Conservation (phyloP, 2,888 invertebrate genomes). For the Chalcis sispes region DNA sequence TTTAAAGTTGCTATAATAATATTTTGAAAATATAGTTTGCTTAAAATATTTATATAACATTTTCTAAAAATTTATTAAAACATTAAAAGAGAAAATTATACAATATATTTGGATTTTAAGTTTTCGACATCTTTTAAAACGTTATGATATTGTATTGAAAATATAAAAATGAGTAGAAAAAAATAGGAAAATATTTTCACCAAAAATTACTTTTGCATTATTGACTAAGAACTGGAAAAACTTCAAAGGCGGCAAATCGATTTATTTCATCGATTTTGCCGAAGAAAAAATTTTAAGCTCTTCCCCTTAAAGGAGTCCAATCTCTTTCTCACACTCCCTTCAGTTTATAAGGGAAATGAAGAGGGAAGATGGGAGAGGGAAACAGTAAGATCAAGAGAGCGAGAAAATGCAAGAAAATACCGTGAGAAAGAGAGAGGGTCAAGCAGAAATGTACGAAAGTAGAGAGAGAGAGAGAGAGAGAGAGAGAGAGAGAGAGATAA, state of each 20-base stretch:
- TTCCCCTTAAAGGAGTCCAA: slow-evolving; percentile 41
- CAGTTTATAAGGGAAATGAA: neutral
- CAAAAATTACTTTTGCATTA: slow-evolving; percentile 15
- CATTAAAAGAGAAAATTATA: too few relatives aligned
- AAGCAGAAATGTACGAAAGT: neutral
- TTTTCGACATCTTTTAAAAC: too few relatives aligned
- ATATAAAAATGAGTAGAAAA: too few relatives aligned
- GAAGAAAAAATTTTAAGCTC: slow-evolving; percentile 22
- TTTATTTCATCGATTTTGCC: slow-evolving; percentile 46
- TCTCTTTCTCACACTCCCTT: slow-evolving; percentile 53
- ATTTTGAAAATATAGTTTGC: too few relatives aligned
- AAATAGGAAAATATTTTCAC: neutral
- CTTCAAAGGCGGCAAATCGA: slow-evolving; percentile 44
- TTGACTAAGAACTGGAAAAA: neutral
- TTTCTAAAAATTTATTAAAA: too few relatives aligned
- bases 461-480: slow-evolving; percentile 14
- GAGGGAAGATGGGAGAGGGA: slow-evolving; percentile 15
- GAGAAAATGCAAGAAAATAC: slow-evolving; percentile 35
- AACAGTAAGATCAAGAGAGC: slow-evolving; percentile 18
- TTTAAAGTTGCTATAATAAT: too few relatives aligned
- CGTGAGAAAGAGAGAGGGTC: slow-evolving; percentile 42
- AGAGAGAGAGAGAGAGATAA: slow-evolving; percentile 44
- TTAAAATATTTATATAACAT: too few relatives aligned
- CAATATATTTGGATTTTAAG: too few relatives aligned
- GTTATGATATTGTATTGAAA: too few relatives aligned